These are phyloP conservation scores for Dusona sp. DNA, from an alignment of 2,888 invertebrate species.

Conservation along the genomic window DNA sequence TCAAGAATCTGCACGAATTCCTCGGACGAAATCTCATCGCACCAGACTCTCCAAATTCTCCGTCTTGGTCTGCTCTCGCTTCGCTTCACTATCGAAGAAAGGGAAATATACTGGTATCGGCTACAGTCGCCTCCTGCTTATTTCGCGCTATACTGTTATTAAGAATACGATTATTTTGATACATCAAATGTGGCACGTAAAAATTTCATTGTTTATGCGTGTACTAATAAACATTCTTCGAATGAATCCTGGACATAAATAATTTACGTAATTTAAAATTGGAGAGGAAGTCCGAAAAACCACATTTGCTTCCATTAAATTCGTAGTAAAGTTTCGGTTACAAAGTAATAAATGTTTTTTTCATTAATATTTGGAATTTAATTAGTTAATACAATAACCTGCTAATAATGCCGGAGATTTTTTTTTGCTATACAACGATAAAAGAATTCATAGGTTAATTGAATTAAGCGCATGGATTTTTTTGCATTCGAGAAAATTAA, in stretches of 20 bases:
- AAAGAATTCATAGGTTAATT: background rate
- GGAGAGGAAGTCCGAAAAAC: background rate
- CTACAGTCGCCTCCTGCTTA: background rate
- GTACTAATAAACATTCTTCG: background rate
- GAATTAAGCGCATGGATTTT: background rate
- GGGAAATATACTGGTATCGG: background rate
- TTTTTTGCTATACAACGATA: too few species aligned
- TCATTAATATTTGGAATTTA: too few species aligned
- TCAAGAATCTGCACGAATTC: slow-evolving; percentile 61
- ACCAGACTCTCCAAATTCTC: slow-evolving; percentile 8
- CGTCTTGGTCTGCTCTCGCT: background rate
- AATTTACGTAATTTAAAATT: background rate
- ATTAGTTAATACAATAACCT: too few species aligned
- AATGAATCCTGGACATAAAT: background rate
- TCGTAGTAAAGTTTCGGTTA: background rate
- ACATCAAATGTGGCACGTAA: background rate
- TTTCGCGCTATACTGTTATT: background rate
- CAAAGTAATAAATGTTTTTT: too few species aligned
- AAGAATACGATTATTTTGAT: background rate
- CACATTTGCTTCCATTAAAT: background rate
- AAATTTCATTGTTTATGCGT: background rate
- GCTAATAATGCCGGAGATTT: too few species aligned
- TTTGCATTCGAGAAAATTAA: background rate
- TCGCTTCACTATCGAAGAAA: background rate
- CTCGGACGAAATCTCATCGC: slow-evolving; percentile 61